Conservation (phyloP, 1,140 invertebrate species). For the Oryctes rhinoceros region DNA sequence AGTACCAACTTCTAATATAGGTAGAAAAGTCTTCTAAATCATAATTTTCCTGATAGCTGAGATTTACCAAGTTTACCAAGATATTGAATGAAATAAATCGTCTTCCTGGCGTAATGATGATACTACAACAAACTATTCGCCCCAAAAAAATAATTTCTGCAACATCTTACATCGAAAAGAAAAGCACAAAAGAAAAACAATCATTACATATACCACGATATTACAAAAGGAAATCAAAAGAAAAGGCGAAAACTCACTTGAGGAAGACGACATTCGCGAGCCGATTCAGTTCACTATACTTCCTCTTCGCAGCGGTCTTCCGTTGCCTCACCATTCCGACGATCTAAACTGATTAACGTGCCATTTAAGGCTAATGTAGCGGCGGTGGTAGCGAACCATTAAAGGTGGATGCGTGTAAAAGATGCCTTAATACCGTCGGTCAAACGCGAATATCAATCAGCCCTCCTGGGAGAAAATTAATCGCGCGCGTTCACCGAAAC, state of each 20-base stretch:
- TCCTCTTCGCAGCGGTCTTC: not conserved
- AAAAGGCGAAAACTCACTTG: constrained; percentile 6
- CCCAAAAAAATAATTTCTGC: too few species aligned
- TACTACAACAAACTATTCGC: too few species aligned
- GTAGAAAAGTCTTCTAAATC: too few species aligned
- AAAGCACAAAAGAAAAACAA: too few species aligned
- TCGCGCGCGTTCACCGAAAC: not conserved
- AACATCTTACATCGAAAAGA: too few species aligned
- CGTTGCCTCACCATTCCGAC: constrained; percentile 7
- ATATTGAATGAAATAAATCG: too few species aligned
- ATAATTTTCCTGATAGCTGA: too few species aligned
- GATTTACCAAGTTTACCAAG: too few species aligned
- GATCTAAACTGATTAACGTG: constrained; percentile 1
- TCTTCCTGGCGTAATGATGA: too few species aligned
- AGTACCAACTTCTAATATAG: too few species aligned
- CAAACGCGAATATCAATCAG: constrained; percentile 4
- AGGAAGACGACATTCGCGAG: not conserved
- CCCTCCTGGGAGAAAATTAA: not conserved
- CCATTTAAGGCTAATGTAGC: not conserved
- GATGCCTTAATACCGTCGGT: not conserved
- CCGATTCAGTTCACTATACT: constrained; percentile 9
- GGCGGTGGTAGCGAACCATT: not conserved
- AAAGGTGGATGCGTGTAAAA: constrained; percentile 6
- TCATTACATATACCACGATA: not conserved
- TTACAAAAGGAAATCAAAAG: not conserved